Percentiles rank a stretch among this genome's conserved stretches.
phyloP scores from a whole-genome alignment of 2,797 vertebrate genomes.

The Poeciliopsis presidionis region DNA sequence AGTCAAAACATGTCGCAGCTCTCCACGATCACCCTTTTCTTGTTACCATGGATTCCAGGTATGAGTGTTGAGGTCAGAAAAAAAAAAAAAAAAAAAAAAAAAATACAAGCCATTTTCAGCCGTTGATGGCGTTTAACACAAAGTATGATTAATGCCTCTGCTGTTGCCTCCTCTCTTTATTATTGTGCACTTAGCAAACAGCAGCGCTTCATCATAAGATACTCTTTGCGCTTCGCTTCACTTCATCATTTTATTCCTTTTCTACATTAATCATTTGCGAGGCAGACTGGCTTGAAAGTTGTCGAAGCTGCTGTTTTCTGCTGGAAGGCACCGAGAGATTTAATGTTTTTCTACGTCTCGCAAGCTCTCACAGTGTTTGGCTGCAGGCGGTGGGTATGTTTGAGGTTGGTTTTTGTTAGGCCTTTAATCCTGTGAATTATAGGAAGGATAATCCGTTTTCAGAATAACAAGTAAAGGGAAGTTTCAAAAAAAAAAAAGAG shows the following conservation, averaged over 20 bases:
- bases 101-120: background rate
- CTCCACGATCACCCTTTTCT: slow-evolving; percentile 28
- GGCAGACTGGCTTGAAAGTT: slow-evolving; percentile 19
- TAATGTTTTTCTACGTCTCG: slow-evolving; percentile 29
- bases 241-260: slow-evolving; percentile 21
- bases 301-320: slow-evolving; percentile 32
- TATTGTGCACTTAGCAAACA: slow-evolving; percentile 11
- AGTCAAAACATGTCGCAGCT: slow-evolving; percentile 50
- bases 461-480: slow-evolving; percentile 25
- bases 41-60: slow-evolving; percentile 76
- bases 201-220: background rate
- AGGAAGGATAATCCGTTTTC: slow-evolving; percentile 45
- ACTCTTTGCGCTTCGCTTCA: background rate
- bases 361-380: slow-evolving; percentile 28
- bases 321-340: slow-evolving; percentile 12
- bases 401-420: slow-evolving; percentile 61
- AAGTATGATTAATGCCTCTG: slow-evolving; percentile 16
- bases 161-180: background rate
- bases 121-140: slow-evolving; percentile 9
- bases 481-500: background rate
- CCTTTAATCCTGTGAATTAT: slow-evolving; percentile 42
- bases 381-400: slow-evolving; percentile 39
- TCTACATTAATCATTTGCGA: slow-evolving; percentile 13
- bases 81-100: background rate
- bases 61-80: slow-evolving; percentile 15